These are phyloP conservation scores for Lagodon rhomboides DNA, from an alignment of 2,797 vertebrate species.

Conservation along the genomic window DNA sequence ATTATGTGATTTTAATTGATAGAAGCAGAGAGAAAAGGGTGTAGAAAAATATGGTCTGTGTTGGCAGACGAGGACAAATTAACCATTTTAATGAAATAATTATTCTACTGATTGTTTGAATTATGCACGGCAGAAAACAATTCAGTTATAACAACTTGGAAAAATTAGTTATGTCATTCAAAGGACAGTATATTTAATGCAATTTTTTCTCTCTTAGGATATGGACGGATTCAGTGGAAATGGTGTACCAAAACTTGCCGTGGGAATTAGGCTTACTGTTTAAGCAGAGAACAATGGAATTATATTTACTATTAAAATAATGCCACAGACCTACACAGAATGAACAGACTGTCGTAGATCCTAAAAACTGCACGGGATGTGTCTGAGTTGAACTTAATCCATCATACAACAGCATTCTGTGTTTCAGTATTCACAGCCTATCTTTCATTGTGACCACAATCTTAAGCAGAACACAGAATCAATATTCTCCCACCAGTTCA, in stretches of 20 bases:
- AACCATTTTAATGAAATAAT: slow-evolving; percentile 79
- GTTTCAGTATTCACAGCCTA: slow-evolving; percentile 1
- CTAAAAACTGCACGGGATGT: not conserved
- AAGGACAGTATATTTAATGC: slow-evolving; percentile 55
- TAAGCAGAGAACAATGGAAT: slow-evolving; percentile 25
- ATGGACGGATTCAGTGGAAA: slow-evolving; percentile 29
- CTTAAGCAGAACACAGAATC: slow-evolving; percentile 35
- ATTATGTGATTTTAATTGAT: slow-evolving; percentile 82
- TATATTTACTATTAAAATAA: not conserved
- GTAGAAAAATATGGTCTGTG: slow-evolving; percentile 56
- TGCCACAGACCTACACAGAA: not conserved
- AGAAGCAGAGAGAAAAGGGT: slow-evolving; percentile 60
- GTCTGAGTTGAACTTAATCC: not conserved
- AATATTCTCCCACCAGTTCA: slow-evolving; percentile 40
- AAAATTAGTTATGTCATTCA: slow-evolving; percentile 59
- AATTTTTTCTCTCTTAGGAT: slow-evolving; percentile 29
- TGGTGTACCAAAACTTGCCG: slow-evolving; percentile 3
- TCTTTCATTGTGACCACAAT: slow-evolving; percentile 29
- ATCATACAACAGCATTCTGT: not conserved
- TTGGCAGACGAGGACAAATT: slow-evolving; percentile 73
- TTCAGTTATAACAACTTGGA: slow-evolving; percentile 64
- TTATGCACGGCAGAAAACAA: slow-evolving; percentile 68
- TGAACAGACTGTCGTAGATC: slow-evolving; percentile 1
- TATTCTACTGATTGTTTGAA: slow-evolving; percentile 69
- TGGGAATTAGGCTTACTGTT: slow-evolving; percentile 8